Conservation (phyloP, 2,888 invertebrate genomes). For the Anthophora plumipes region DNA sequence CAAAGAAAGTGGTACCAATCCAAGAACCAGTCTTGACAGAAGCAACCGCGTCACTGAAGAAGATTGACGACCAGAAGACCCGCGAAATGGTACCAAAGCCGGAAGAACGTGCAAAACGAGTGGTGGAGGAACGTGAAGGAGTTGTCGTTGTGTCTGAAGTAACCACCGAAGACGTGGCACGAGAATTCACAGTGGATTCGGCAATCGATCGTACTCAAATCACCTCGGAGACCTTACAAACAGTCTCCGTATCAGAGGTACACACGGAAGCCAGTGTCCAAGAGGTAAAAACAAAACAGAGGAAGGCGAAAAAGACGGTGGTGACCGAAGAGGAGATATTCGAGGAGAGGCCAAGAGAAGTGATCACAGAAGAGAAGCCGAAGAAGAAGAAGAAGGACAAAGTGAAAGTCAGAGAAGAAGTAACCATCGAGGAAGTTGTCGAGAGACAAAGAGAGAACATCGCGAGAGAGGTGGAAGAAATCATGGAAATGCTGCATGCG, state of each 20-base stretch:
- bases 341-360: constrained; percentile 50
- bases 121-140: constrained; percentile 85
- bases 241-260: constrained; percentile 87
- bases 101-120: constrained; percentile 85
- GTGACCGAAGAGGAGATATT: constrained; percentile 55
- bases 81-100: constrained; percentile 82
- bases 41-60: constrained; percentile 88
- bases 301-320: constrained; percentile 78
- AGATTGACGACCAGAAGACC: constrained; percentile 86
- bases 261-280: constrained; percentile 86
- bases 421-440: constrained; percentile 86
- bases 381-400: constrained; percentile 81
- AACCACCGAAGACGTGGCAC: constrained; percentile 76
- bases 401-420: constrained; percentile 85
- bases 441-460: constrained; percentile 87
- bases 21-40: constrained; percentile 87
- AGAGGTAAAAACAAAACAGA: constrained; percentile 83
- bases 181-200: constrained; percentile 76
- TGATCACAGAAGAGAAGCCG: constrained; percentile 72
- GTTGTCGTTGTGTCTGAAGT: constrained; percentile 81
- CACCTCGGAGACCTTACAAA: constrained; percentile 84
- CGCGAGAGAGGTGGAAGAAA: constrained; percentile 91
- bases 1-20: constrained; percentile 86
- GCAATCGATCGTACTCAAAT: constrained; percentile 76
- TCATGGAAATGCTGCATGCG: constrained; percentile 90